Evolutionary conservation across 2,113 vertebrate species (phyloP).

Genomic region (Dinomys branickii): DNA sequence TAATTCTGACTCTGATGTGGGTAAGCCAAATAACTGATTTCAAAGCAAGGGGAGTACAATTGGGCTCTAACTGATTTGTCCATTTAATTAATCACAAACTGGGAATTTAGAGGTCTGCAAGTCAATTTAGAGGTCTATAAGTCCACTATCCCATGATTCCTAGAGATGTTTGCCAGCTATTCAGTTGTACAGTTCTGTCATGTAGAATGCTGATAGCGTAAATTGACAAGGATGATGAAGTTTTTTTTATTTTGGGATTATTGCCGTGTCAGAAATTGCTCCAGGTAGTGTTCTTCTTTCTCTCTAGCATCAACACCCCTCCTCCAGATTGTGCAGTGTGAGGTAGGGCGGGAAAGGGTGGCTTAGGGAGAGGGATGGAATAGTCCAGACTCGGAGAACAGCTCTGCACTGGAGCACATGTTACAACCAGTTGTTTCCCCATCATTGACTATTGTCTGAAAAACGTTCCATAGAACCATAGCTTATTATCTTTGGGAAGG

Average conservation of each 20-base stretch:
- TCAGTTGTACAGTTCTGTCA: not conserved
- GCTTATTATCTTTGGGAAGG: conserved; percentile 34
- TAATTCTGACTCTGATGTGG: not conserved
- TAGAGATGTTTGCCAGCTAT: not conserved
- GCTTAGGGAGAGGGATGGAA: not conserved
- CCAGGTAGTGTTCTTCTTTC: not conserved
- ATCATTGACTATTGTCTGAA: conserved; percentile 55
- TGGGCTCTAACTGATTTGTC: not conserved
- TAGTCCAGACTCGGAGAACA: conserved; percentile 17
- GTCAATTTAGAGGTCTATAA: not conserved
- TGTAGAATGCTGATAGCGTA: not conserved
- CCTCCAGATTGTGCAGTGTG: not conserved
- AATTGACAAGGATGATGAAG: not conserved
- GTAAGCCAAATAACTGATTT: not conserved
- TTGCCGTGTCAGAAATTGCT: not conserved
- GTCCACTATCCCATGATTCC: not conserved
- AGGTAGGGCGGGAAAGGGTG: fast-evolving
- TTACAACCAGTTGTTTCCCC: conserved; percentile 48
- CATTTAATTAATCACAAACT: not conserved
- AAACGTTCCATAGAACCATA: conserved; percentile 38
- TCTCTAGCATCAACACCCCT: not conserved
- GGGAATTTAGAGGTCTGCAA: not conserved
- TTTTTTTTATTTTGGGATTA: not conserved
- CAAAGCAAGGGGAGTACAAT: not conserved
- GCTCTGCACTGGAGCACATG: conserved; percentile 42